Evolutionary conservation across 2,888 invertebrate species (phyloP).

Genomic region (Syrphus vitripennis): DNA sequence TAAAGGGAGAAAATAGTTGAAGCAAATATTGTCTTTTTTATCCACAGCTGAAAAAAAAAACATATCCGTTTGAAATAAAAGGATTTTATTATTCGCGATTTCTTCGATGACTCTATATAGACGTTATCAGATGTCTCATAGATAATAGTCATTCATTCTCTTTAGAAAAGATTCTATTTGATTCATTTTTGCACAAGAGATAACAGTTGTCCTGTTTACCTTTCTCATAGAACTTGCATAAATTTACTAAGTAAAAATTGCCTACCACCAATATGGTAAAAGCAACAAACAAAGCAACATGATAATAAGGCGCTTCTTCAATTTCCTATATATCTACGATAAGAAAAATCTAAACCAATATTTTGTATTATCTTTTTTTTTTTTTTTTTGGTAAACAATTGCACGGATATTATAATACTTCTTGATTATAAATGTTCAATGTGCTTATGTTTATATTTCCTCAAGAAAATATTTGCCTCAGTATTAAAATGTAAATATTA

Average conservation of each 20-base stretch:
- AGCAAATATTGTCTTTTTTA: neutral
- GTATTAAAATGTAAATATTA: slow-evolving; percentile 25
- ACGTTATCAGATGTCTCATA: neutral
- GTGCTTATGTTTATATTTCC: neutral
- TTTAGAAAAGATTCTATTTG: neutral
- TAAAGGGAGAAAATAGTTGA: neutral
- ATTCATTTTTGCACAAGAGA: neutral
- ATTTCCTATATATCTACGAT: neutral
- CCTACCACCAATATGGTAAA: neutral
- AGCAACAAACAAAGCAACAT: neutral
- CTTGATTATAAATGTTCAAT: neutral
- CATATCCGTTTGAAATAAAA: neutral
- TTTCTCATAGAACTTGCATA: slow-evolving; percentile 36
- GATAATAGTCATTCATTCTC: neutral
- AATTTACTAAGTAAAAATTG: neutral
- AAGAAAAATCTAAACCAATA: slow-evolving; percentile 16
- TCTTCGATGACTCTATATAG: neutral
- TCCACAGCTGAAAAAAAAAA: neutral
- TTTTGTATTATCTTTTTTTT: neutral
- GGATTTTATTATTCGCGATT: neutral
- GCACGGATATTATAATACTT: neutral
- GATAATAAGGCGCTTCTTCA: neutral
- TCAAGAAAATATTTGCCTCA: neutral
- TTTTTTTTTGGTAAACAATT: no score
- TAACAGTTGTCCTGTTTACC: slow-evolving; percentile 10